Base-by-base conservation (phyloP, 2,797 vertebrate species). In the Lophius americanus region DNA sequence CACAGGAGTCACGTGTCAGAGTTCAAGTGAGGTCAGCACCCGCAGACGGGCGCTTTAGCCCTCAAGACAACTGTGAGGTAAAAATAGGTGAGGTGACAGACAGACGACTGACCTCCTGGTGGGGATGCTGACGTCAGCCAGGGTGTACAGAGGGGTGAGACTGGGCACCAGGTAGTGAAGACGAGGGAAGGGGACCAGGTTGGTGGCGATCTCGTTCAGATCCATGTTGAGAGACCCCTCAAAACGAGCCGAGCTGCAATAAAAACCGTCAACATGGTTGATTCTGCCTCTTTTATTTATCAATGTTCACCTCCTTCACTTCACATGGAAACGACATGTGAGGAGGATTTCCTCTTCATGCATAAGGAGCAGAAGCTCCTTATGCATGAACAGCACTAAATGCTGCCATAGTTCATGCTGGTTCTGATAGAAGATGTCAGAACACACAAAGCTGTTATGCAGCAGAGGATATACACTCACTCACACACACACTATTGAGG, bases 191-290 rank as follows among this genome's bases (percentile, higher is more conserved):
- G 97, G 97, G 64, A 99, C 98, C 89, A 99, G 90, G 88, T 99
- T 99, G 95, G 96, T 97, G 73, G 93, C 94, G 47, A 99, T 97
- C 93, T 99, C 98, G 82, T 96, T 99, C 83, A 99, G 93, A 86
- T 99, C 98, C 96, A 97, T 97, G 84, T 99, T 99, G 73, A 99
- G 95, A 3, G 96, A 96, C 8, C 97, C 97, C 73, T 98, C 96
- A 88, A 99, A 99, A 42, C 98, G 95, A 2, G 98, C 92, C 13
- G 97, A 99, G 83, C 97, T 99, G 82, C 75, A 90, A 84, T 59
- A 81, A 47, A 68, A 11, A 5, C 23, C 23, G 23, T 23, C 23
- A 23, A 23, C 23, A 23, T 23, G 1, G 23, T 23, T 23, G 23
- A 23, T 23, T 23, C 23, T 23, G 23, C 23, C 23, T 23, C 23